Percentiles rank a stretch among this genome's conserved stretches.
Evolutionary conservation across 2,888 invertebrate species (phyloP).

Genomic region (Trissonchulus latispiculum): DNA sequence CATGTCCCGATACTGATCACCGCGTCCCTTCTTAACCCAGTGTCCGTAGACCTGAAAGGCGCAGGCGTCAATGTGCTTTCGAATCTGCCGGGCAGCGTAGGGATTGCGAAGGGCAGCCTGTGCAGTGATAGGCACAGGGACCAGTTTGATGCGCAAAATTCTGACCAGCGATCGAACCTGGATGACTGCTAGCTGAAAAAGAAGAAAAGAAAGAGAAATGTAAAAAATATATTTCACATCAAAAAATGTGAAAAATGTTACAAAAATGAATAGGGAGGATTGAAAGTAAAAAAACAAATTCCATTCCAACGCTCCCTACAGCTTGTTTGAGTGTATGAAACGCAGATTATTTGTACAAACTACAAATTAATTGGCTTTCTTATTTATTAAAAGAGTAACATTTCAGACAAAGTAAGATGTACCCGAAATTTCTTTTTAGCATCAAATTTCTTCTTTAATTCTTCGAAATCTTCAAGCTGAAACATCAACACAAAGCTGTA

Average conservation of each 20-base stretch:
- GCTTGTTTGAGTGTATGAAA: too few species aligned
- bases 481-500: too few species aligned
- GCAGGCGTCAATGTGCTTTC: slow-evolving; percentile 60
- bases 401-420: slow-evolving; percentile 14
- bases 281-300: too few species aligned
- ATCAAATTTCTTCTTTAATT: slow-evolving; percentile 54
- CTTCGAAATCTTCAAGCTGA: slow-evolving; percentile 24
- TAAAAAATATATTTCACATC: too few species aligned
- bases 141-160: slow-evolving; percentile 68
- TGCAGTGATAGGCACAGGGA: slow-evolving; percentile 70
- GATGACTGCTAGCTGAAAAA: slow-evolving; percentile 61
- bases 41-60: slow-evolving; percentile 80
- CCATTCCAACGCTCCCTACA: too few species aligned
- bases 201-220: too few species aligned
- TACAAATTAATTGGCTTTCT: too few species aligned
- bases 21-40: slow-evolving; percentile 97
- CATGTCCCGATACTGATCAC: slow-evolving; percentile 90
- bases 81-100: slow-evolving; percentile 71
- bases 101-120: slow-evolving; percentile 70
- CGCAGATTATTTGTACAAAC: too few species aligned
- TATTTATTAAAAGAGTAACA: too few species aligned
- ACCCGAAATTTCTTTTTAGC: slow-evolving; percentile 63
- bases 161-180: slow-evolving; percentile 75
- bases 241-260: too few species aligned
- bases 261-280: too few species aligned